These are phyloP conservation scores for Spialia ferax DNA, from an alignment of 2,888 invertebrate genomes.

Conservation along the genomic window DNA sequence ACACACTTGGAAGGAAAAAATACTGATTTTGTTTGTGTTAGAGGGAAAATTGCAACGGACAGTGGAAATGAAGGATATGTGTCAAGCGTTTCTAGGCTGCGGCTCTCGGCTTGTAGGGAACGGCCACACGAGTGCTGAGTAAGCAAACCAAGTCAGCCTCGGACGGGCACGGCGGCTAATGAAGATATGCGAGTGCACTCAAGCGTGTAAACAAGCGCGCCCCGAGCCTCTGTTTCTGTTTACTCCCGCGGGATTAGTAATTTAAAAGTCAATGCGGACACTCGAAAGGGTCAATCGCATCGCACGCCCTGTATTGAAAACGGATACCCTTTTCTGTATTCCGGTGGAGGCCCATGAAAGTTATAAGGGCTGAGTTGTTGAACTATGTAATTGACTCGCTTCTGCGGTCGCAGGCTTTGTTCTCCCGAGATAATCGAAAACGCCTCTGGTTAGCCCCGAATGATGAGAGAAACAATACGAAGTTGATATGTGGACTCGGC, in stretches of 20 bases:
- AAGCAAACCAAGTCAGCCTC: conserved; percentile 63
- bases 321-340: conserved; percentile 86
- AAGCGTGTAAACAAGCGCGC: conserved; percentile 78
- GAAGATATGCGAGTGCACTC: conserved; percentile 84
- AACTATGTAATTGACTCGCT: conserved; percentile 87
- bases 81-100: conserved; percentile 51
- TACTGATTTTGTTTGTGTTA: conserved; percentile 1
- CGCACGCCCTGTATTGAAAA: conserved; percentile 82
- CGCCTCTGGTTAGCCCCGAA: conserved; percentile 83
- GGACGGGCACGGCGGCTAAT: conserved; percentile 64
- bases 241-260: conserved; percentile 85
- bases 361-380: conserved; percentile 86
- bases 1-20: conserved; percentile 17
- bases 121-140: conserved; percentile 68
- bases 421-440: conserved; percentile 84
- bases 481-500: conserved; percentile 84
- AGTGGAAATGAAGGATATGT: conserved; percentile 50
- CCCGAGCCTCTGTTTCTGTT: conserved; percentile 77
- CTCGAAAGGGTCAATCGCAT: conserved; percentile 85
- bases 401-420: conserved; percentile 85
- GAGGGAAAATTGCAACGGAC: conserved; percentile 33
- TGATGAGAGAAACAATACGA: conserved; percentile 83
- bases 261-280: conserved; percentile 87
- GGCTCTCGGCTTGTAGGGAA: conserved; percentile 48
- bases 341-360: conserved; percentile 83